These are phyloP conservation scores for Syncerus caffer DNA, from an alignment of 2,797 vertebrate genomes.

Conservation along the genomic window DNA sequence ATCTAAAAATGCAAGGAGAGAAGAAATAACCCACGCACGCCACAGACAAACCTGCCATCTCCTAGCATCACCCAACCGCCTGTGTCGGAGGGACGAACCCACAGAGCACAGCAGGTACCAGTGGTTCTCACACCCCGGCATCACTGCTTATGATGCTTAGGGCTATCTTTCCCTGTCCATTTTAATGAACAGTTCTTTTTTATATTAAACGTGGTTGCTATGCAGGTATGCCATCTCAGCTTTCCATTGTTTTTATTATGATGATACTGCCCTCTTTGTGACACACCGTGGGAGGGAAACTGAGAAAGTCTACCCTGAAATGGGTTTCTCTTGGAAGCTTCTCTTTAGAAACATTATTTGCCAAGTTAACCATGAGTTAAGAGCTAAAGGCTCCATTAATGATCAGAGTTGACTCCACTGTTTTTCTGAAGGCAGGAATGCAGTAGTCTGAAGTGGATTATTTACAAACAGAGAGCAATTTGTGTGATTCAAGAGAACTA, in stretches of 20 bases:
- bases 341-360: background rate
- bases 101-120: background rate
- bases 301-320: background rate
- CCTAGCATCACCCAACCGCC: background rate
- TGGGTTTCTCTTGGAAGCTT: background rate
- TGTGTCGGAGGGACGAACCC: constrained; percentile 8
- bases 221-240: background rate
- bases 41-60: background rate
- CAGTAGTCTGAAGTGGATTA: background rate
- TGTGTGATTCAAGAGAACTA: background rate
- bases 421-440: background rate
- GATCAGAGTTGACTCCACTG: background rate
- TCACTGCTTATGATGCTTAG: background rate
- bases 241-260: background rate
- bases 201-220: background rate
- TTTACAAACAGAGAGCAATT: background rate
- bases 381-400: background rate
- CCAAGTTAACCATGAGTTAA: background rate
- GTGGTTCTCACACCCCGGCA: background rate
- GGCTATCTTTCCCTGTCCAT: background rate
- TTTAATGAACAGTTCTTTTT: constrained; percentile 10
- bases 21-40: background rate
- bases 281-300: background rate
- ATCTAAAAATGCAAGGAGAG: background rate
- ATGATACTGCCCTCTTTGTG: background rate